Percentiles rank a stretch among this genome's conserved stretches.
phyloP scores from a whole-genome alignment of 2,888 invertebrate genomes.

The Empis stercorea region DNA sequence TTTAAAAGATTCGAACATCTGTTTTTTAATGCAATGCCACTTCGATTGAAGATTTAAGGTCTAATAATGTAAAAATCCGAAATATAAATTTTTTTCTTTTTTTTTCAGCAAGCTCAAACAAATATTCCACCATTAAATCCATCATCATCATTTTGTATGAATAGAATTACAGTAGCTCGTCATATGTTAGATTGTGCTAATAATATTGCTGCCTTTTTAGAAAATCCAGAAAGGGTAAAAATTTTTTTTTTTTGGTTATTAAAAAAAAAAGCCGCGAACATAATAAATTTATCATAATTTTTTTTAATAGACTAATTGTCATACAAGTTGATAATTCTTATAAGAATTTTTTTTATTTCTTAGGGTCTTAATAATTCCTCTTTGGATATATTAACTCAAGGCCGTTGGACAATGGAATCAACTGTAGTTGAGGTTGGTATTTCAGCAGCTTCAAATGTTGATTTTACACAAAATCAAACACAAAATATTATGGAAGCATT shows the following conservation, averaged over 20 bases:
- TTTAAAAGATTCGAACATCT: too few relatives aligned
- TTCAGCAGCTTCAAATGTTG: constrained; percentile 23
- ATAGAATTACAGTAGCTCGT: constrained; percentile 35
- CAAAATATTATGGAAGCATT: constrained; percentile 33
- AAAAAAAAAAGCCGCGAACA: too few relatives aligned
- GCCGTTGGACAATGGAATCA: constrained; percentile 37
- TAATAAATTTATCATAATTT: too few relatives aligned
- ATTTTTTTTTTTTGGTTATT: constrained; percentile 1
- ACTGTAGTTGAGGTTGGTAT: constrained; percentile 37
- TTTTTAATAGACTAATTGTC: too few relatives aligned
- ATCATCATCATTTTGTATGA: constrained; percentile 36
- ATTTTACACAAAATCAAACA: constrained; percentile 30
- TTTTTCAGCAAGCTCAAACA: constrained; percentile 15
- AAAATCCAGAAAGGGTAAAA: constrained; percentile 30
- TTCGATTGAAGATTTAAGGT: too few relatives aligned
- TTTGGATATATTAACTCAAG: constrained; percentile 35
- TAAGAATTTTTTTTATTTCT: constrained; percentile 1
- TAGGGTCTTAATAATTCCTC: constrained; percentile 34
- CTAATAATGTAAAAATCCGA: too few relatives aligned
- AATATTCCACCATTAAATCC: constrained; percentile 21
- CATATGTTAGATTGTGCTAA: constrained; percentile 36
- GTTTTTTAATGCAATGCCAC: not conserved
- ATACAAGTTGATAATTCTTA: too few relatives aligned
- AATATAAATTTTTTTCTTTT: not conserved
- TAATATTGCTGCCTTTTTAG: constrained; percentile 35